Base-by-base conservation (phyloP, 1,140 invertebrate genomes). In the Sweltsa coloradensis region DNA sequence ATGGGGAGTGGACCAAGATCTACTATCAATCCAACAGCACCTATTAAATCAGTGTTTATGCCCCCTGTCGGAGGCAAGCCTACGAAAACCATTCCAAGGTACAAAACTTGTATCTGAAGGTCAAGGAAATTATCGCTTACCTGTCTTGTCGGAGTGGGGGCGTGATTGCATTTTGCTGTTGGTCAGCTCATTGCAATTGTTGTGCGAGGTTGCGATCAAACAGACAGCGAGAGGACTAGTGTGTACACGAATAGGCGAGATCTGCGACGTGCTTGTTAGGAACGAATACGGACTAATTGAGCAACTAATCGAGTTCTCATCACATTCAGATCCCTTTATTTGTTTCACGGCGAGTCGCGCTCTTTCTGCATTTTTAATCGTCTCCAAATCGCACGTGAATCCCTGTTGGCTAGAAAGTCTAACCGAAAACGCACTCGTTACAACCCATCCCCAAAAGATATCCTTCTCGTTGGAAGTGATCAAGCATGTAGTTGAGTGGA, bases 401-500 rank as follows among this genome's bases (percentile, higher is more conserved):
- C 73, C 80, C 47, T 70, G 76, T 52, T 87, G 85, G 81, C 61
- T 90, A 27, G 83, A 88, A 53, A 79, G 76, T 54, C 52, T 75
- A 5, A 68, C 68, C 58, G 39, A 70, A 58, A 56, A 73, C 63
- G 34, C 64, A 59, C 46, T 71, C 55, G 6, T 61, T 63, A 74
- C 81, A 47, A 70, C 78, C n/a, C 74, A 81, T 59, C 78, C 77
- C 56, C 65, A 76, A 27, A 81, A 82, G 66, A 84, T 89, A 61
- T 77, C 84, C 50, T 88, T 89, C 60, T 84, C 81, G 42, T 64
- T 90, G 51, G 87, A 90, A 57, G 77, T 89, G 31, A 79, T 91
- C 31, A 85, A 85, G 57, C 74, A 84, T 45, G 81, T 90, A 50
- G 81, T 90, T 1, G 86, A 90, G 59, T 88, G 85, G 78, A 89